Base-by-base conservation (phyloP, 2,113 vertebrate genomes). In the Seriola dumerili region DNA sequence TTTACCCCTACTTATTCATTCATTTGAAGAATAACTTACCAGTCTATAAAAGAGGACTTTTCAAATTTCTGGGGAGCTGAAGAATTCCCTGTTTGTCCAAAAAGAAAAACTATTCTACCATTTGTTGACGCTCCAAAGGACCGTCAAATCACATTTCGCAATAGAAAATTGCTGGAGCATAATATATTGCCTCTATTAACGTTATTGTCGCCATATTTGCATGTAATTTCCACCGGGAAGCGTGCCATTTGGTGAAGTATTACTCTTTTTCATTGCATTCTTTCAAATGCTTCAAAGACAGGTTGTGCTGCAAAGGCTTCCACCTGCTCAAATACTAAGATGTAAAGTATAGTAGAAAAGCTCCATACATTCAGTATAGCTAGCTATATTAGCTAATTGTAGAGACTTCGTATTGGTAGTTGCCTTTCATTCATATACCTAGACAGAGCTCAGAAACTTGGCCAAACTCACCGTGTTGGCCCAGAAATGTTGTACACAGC, bases 211-310 rank as follows among this genome's bases (percentile, higher is more conserved):
- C 29, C 46, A 72, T 67, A 81, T 79, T 72, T 81, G 38, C 66
- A 81, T 89, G 57, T 78, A 71, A 79, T 80, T 86, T 82, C 85
- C 75, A 67, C 48, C 23, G 38, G 63, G 78, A 80, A 66, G n/a
- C 1, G 4, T 67, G 40, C 75, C 63, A 74, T 69, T 46, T 72
- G 74, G 64, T 66, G 48, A 78, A 74, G 14, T 70, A 48, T 73
- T 54, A 23, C 55, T 75, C 21, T 75, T 59, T 89, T 78, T 78
- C 57, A 88, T 82, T 64, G 44, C 4, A 29, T 73, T 61, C 66
- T 75, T 72, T 21, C 63, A 76, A 76, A 29, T 5, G 59, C 57
- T 72, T 81, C 54, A 85, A 72, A 80, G 50, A 78, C 52, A 69
- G 21, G 4, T 42, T 50, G 14, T 50, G 42, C 5, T 12, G 55